Conservation (phyloP, 2,888 invertebrate genomes). For the Lochmaea crataegi region DNA sequence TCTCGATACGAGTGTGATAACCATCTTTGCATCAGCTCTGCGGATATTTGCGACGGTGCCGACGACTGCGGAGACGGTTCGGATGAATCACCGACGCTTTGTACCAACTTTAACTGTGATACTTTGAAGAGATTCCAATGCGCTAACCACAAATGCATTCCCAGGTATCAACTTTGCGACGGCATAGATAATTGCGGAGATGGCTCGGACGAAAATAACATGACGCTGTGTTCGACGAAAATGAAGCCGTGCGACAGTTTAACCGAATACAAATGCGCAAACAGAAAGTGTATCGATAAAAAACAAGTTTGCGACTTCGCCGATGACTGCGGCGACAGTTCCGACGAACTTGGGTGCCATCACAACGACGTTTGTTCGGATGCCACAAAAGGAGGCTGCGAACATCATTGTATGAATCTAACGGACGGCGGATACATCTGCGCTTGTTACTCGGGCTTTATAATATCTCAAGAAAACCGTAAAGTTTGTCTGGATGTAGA, state of each 20-base stretch:
- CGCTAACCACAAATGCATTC: constrained; percentile 87
- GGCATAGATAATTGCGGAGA: constrained; percentile 94
- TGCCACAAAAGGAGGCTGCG: constrained; percentile 82
- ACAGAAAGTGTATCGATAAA: constrained; percentile 84
- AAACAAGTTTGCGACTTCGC: constrained; percentile 86
- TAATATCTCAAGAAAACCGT: constrained; percentile 81
- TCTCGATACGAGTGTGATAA: constrained; percentile 93
- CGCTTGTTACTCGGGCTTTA: constrained; percentile 88
- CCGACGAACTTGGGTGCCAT: constrained; percentile 92
- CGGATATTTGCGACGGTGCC: constrained; percentile 92
- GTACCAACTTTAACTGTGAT: constrained; percentile 88
- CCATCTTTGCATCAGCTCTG: constrained; percentile 89
- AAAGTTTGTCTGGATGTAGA: constrained; percentile 91
- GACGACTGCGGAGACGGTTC: constrained; percentile 94
- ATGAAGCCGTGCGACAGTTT: constrained; percentile 81
- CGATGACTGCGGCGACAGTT: constrained; percentile 91
- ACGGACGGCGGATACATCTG: constrained; percentile 89
- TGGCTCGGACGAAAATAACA: constrained; percentile 95
- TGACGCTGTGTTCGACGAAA: constrained; percentile 85
- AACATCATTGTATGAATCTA: constrained; percentile 90
- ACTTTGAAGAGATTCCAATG: constrained; percentile 89
- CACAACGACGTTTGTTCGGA: constrained; percentile 73
- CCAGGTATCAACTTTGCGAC: constrained; percentile 90
- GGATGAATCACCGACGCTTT: constrained; percentile 85
- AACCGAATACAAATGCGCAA: constrained; percentile 89